These are phyloP conservation scores for Globodera rostochiensis DNA, from an alignment of 1,140 invertebrate genomes.

Conservation along the genomic window DNA sequence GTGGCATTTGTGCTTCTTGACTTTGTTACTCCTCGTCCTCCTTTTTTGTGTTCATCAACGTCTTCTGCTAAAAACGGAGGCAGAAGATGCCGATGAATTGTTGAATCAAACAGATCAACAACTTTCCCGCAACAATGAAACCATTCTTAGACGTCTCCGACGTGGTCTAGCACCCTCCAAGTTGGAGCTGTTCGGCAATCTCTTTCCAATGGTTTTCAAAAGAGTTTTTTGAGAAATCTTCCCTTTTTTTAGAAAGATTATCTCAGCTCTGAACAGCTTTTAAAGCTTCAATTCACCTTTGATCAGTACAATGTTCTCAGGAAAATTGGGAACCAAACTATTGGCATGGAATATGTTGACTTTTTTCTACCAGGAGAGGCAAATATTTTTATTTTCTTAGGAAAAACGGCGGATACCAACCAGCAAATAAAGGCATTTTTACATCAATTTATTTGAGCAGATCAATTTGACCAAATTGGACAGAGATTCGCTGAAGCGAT, in stretches of 20 bases:
- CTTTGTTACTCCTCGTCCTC: not conserved
- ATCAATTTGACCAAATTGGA: slow-evolving; percentile 4
- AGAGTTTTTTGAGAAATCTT: not conserved
- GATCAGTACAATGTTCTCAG: not conserved
- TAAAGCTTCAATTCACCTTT: not conserved
- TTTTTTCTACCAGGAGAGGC: not conserved
- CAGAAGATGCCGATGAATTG: not conserved
- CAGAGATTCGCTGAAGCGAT: not conserved
- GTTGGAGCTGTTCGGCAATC: slow-evolving; percentile 2
- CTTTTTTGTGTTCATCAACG: not conserved
- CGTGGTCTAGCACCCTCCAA: not conserved
- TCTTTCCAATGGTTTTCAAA: not conserved
- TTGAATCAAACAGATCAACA: not conserved
- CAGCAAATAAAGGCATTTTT: not conserved
- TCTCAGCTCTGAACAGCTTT: not conserved
- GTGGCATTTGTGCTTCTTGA: slow-evolving; percentile 1
- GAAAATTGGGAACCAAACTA: not conserved
- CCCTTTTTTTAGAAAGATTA: not conserved
- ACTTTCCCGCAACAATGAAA: not conserved
- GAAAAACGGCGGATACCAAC: no score
- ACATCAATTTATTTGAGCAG: not conserved
- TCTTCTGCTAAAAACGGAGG: not conserved
- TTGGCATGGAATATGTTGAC: slow-evolving; percentile 7
- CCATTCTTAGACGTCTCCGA: not conserved
- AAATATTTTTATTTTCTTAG: not conserved